Base-by-base conservation (phyloP, 2,113 vertebrate genomes). In the Saimiri boliviensis region DNA sequence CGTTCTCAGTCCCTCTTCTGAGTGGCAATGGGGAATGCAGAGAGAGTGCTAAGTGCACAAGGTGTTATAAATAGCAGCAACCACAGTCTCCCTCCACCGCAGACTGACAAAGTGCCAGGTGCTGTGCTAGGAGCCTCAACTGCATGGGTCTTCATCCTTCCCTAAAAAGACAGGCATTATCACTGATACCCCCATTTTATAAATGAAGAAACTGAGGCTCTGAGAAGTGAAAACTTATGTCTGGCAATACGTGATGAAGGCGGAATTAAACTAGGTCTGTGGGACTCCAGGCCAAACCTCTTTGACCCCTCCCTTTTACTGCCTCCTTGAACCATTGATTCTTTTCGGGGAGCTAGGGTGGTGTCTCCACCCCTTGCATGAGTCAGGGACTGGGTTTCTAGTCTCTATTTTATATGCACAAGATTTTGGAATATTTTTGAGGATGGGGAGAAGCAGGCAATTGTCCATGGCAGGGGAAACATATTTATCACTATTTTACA, bases 41-140 rank as follows among this genome's bases (percentile, higher is more conserved):
- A 58, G 54, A 63, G 35, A 37, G 76, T 0, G 20, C 56, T 17
- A 16, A 35, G 3, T 3, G 3, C 49, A 6, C 42, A 2, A 3
- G 1, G 70, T 8, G 27, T 35, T 27, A 0, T 14, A 45, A 49
- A 81, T 0, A 63, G 77, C 47, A 2, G 12, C 14, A 11, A 0
- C 1, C 42, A 0, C 3, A 13, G 35, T 12, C 14, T 47, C 76
- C 42, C 42, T 13, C 3, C 1, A 13, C 1, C 0, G n/a, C 56
- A 35, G 4, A 5, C 7, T 0, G n/a, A 20, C 74, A 4, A 25
- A 30, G 58, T 6, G 54, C 80, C 58, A n/a, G 73, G 80, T 0
- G 0, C 49, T 16, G 73, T 8, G 58, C 3, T n/a, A 42, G 74
- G 32, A 49, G 52, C 14, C 37, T 63, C 63, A 25, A 81, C 2